phyloP scores from a whole-genome alignment of 2,113 vertebrate species.

The Rousettus leschenaultii region DNA sequence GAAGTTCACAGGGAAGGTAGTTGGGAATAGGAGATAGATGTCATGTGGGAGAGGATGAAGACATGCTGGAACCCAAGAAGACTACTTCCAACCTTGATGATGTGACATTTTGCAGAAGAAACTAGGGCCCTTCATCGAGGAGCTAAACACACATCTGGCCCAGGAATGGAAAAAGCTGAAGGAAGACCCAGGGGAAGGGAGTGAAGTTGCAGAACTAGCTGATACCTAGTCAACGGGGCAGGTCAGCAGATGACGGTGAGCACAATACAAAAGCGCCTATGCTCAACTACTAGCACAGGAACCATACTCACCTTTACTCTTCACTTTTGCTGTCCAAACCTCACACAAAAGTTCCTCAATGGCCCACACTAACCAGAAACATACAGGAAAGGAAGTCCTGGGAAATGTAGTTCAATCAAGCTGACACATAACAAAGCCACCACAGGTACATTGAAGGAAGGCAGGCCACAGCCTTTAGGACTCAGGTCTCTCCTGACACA shows the following conservation, averaged over 20 bases:
- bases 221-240: accelerated
- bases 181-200: not conserved
- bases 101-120: not conserved
- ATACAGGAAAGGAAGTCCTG: not conserved
- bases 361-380: not conserved
- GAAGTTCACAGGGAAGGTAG: not conserved
- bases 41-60: not conserved
- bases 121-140: not conserved
- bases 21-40: not conserved
- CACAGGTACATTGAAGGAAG: not conserved
- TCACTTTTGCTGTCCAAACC: not conserved
- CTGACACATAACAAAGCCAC: not conserved
- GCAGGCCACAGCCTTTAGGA: not conserved
- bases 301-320: too few species aligned
- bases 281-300: not conserved
- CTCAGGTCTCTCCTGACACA: not conserved
- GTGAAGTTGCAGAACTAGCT: accelerated
- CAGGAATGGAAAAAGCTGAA: not conserved
- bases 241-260: not conserved
- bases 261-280: accelerated
- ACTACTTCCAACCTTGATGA: not conserved
- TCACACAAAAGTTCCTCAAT: not conserved
- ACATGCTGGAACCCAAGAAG: not conserved
- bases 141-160: not conserved
- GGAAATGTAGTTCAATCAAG: not conserved